Evolutionary conservation across 2,113 vertebrate genomes (phyloP), one percentile per base, ranked within the genome.

Genomic region (Cyprinus carpio): DNA sequence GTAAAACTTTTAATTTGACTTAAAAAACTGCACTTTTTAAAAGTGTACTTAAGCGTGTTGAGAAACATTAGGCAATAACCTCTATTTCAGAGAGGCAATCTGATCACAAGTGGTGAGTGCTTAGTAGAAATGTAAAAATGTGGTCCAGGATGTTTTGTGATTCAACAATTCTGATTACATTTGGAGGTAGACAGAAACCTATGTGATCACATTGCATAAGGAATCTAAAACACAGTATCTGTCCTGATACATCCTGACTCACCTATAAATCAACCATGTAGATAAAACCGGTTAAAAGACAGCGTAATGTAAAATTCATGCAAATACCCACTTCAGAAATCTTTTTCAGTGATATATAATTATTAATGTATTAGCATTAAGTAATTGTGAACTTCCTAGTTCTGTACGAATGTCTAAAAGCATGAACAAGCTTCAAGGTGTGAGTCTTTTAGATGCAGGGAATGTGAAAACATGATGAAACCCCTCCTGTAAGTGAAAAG

Each of bases 401-500:
- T 75, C 23, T 20, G 31, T 20, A 20, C 23, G 4, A 23, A 60
- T n/a, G 25, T 27, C 62, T 72, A 15, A 46, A 74, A 74, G 71
- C 1, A 37, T 46, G 10, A 74, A 74, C 11, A n/a, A n/a, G 37
- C 11, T 40, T 37, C 20, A 40, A 74, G 71, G 37, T 74, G 71
- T 74, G 37, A 74, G 20, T 74, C 20, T n/a, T 46, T 74, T 37
- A 74, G 71, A 74, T 74, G 37, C 23, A 40, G 34, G 34, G 10
- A 43, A 74, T 40, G 71, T 10, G 34, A 74, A 74, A 74, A 46
- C 37, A 46, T 46, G 40, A 74, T 46, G 43, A 40, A 43, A 11
- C 71, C 31, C 20, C 16, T 76, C 49, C 75, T 76, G 75, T 76
- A 34, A 20, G 75, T 77, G 71, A 46, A 46, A 25, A 46, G 75